Evolutionary conservation across 2,888 invertebrate genomes (phyloP).

Genomic region (Leuctra nigra): DNA sequence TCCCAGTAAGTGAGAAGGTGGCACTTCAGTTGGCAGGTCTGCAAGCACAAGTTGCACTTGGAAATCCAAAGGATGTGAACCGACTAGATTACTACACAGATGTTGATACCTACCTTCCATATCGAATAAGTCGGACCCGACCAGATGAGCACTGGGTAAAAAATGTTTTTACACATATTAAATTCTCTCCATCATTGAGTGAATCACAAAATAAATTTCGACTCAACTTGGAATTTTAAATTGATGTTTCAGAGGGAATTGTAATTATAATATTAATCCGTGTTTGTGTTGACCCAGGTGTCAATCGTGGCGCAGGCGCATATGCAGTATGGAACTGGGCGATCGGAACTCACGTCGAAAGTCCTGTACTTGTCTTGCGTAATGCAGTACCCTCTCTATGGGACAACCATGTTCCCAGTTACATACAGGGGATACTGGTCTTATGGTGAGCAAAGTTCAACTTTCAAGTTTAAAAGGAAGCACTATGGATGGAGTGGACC

Average conservation of each 20-base stretch:
- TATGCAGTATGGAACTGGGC: slow-evolving; percentile 85
- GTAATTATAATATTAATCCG: slow-evolving; percentile 6
- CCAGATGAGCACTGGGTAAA: slow-evolving; percentile 76
- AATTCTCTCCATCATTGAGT: not conserved
- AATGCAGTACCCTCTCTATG: slow-evolving; percentile 92
- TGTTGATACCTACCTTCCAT: slow-evolving; percentile 85
- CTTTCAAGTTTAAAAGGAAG: no score
- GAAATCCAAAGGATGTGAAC: slow-evolving; percentile 71
- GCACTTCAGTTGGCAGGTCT: slow-evolving; percentile 89
- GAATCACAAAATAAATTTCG: not conserved
- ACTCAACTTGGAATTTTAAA: not conserved
- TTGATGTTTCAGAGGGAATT: slow-evolving; percentile 9
- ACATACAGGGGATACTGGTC: slow-evolving; percentile 93
- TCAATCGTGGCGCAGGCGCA: slow-evolving; percentile 84
- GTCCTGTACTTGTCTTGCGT: slow-evolving; percentile 91
- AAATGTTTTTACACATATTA: not conserved
- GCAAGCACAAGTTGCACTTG: slow-evolving; percentile 90
- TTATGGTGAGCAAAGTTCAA: slow-evolving; percentile 69
- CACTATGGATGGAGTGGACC: no score
- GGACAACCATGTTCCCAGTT: slow-evolving; percentile 79
- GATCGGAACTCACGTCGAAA: slow-evolving; percentile 85
- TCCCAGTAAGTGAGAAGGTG: slow-evolving; percentile 90
- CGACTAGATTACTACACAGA: slow-evolving; percentile 83
- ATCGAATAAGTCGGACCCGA: slow-evolving; percentile 67
- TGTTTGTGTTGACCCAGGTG: slow-evolving; percentile 42